These are phyloP conservation scores for Calliopsis andreniformis DNA, from an alignment of 1,140 invertebrate species.

Conservation along the genomic window DNA sequence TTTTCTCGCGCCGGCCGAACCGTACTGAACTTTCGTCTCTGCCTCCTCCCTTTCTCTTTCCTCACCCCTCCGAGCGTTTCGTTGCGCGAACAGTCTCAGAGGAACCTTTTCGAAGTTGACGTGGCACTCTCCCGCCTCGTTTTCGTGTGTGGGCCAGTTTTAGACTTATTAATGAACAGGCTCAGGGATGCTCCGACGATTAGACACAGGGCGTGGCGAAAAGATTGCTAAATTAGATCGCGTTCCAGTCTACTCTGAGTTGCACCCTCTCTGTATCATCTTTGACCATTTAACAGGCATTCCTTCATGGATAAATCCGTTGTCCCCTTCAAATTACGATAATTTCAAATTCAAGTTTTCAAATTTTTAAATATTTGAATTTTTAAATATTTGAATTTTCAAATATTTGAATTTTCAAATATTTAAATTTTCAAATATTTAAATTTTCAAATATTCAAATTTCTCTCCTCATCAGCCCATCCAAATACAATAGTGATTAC, in stretches of 20 bases:
- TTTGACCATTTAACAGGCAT: slow-evolving; percentile 5
- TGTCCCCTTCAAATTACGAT: too few species aligned
- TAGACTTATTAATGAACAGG: slow-evolving; percentile 78
- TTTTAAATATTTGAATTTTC: too few species aligned
- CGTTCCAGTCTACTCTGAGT: slow-evolving; percentile 24
- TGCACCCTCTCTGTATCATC: slow-evolving; percentile 15
- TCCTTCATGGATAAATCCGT: background rate
- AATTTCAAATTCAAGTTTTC: too few species aligned
- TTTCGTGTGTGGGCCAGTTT: slow-evolving; percentile 74
- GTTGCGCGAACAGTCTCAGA: slow-evolving; percentile 4
- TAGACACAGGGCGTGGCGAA: slow-evolving; percentile 78
- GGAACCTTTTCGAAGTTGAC: slow-evolving; percentile 26
- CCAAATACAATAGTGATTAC: too few species aligned
- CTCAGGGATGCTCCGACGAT: slow-evolving; percentile 75
- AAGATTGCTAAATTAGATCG: slow-evolving; percentile 80
- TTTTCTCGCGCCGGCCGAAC: slow-evolving; percentile 59
- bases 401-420: too few species aligned
- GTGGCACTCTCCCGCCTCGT: slow-evolving; percentile 40
- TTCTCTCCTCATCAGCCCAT: too few species aligned
- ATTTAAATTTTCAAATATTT: too few species aligned
- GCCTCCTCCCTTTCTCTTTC: slow-evolving; percentile 8
- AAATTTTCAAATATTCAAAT: too few species aligned
- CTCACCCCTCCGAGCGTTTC: slow-evolving; percentile 1
- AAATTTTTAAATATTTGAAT: too few species aligned
- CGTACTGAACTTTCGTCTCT: slow-evolving; percentile 40